phyloP scores from a whole-genome alignment of 1,140 invertebrate genomes.

The Nephila pilipes region DNA sequence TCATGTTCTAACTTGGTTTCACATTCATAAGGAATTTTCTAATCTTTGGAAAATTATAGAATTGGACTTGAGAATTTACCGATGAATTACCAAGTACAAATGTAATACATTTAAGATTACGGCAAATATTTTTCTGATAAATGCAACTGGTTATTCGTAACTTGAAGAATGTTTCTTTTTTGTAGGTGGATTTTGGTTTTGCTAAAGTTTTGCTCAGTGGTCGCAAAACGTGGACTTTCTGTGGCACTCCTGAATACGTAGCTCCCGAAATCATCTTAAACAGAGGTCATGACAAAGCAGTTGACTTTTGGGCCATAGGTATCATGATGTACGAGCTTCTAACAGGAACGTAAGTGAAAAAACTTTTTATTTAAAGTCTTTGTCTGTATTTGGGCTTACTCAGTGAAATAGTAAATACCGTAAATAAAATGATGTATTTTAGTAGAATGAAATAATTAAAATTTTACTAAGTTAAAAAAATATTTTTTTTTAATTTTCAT shows the following conservation, averaged over 20 bases:
- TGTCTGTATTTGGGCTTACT: no score
- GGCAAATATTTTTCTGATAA: background rate
- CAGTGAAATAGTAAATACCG: no score
- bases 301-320: slow-evolving; percentile 97
- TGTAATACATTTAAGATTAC: background rate
- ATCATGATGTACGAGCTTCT: slow-evolving; percentile 95
- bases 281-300: slow-evolving; percentile 81
- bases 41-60: no score
- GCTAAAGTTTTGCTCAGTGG: slow-evolving; percentile 91
- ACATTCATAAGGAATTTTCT: no score
- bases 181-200: slow-evolving; percentile 94
- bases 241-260: slow-evolving; percentile 94
- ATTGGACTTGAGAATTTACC: no score
- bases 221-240: slow-evolving; percentile 97
- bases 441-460: no score
- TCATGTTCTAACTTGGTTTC: no score
- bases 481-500: no score
- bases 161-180: background rate
- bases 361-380: no score
- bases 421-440: no score
- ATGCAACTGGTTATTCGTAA: no score
- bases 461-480: no score
- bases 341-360: slow-evolving; percentile 84
- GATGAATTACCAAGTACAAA: background rate
- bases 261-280: slow-evolving; percentile 96